phyloP scores from a whole-genome alignment of 2,113 vertebrate genomes.

The Paradoxurus hermaphroditus region DNA sequence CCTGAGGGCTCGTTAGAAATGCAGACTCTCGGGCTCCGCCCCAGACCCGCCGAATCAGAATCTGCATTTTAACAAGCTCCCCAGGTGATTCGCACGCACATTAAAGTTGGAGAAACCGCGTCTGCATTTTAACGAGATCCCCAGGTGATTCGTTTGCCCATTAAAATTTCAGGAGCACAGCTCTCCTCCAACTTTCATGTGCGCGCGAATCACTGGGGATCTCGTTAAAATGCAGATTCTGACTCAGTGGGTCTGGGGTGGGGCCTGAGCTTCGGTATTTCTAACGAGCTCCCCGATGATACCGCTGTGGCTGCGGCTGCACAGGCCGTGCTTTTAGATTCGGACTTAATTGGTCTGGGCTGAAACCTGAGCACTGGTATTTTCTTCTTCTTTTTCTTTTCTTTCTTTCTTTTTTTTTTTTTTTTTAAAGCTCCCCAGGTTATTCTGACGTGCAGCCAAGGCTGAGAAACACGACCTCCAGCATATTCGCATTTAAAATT shows the following conservation, averaged over 20 bases:
- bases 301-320: background rate
- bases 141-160: slow-evolving; percentile 65
- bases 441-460: background rate
- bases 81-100: slow-evolving; percentile 49
- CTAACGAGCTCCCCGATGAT: slow-evolving; percentile 70
- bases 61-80: slow-evolving; percentile 74
- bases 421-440: background rate
- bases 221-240: slow-evolving; percentile 80
- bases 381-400: too few species aligned
- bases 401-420: too few species aligned
- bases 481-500: slow-evolving; percentile 74
- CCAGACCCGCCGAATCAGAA: slow-evolving; percentile 30
- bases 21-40: slow-evolving; percentile 53
- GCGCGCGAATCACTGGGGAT: slow-evolving; percentile 40
- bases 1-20: background rate
- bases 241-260: slow-evolving; percentile 37
- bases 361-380: background rate
- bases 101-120: slow-evolving; percentile 36
- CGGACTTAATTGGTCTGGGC: slow-evolving; percentile 11
- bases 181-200: slow-evolving; percentile 35
- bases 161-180: slow-evolving; percentile 69
- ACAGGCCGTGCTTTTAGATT: background rate
- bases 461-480: background rate
- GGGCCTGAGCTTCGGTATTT: slow-evolving; percentile 60
- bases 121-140: slow-evolving; percentile 74